A percentile compares a stretch with the other conserved stretches of the same genome.
These are phyloP conservation scores for Archivesica marissinica DNA, from an alignment of 1,140 invertebrate species.

Conservation along the genomic window DNA sequence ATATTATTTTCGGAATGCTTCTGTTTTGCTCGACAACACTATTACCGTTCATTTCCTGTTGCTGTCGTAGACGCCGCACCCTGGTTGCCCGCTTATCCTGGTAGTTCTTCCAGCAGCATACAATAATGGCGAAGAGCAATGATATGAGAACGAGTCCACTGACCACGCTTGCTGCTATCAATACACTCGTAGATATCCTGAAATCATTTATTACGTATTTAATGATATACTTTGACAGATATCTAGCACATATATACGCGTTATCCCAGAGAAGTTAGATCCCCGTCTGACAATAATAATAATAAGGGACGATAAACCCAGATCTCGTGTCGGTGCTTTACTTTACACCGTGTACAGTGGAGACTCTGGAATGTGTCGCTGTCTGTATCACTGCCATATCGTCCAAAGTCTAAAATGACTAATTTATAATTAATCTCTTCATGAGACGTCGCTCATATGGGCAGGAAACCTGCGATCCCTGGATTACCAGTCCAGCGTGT, in stretches of 20 bases:
- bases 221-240: background rate
- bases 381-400: background rate
- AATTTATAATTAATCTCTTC: too few species aligned
- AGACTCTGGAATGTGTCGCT: background rate
- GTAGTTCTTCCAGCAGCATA: conserved; percentile 38
- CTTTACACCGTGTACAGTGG: background rate
- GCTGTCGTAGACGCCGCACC: conserved; percentile 25
- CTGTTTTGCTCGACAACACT: too few species aligned
- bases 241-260: background rate
- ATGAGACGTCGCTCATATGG: too few species aligned
- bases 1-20: too few species aligned
- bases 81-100: conserved; percentile 21
- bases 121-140: background rate
- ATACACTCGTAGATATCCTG: conserved; percentile 53
- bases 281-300: background rate
- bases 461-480: too few species aligned
- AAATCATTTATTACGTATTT: background rate
- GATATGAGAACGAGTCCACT: conserved; percentile 27
- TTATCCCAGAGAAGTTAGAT: background rate
- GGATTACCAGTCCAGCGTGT: too few species aligned
- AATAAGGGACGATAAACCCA: background rate
- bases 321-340: background rate
- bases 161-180: conserved; percentile 29
- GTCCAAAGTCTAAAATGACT: too few species aligned
- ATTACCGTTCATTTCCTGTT: conserved; percentile 29